Evolutionary conservation across 2,888 invertebrate species (phyloP), one percentile per base, ranked within the genome.

Genomic region (Pseudococcus longispinus): DNA sequence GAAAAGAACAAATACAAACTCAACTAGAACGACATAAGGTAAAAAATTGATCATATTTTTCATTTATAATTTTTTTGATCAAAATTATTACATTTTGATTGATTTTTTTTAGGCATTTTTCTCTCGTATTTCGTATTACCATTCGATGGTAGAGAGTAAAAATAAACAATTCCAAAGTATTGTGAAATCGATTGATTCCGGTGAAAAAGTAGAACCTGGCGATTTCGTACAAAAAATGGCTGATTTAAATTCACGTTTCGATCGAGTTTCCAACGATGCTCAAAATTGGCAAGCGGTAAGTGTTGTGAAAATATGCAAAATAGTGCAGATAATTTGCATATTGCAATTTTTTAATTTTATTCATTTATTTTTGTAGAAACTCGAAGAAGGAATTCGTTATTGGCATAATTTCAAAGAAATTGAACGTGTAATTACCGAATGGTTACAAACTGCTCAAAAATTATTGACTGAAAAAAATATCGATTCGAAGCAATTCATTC

Each of bases 61-160:
- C 44, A 46, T 46, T 46, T 46, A 11, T 15, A 46, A 51, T 13
- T 84, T 26, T 23, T 65, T 60, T 2, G 9, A n/a, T n/a, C 18
- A 20, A 42, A 46, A 87, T 87, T 44, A n/a, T 15, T 37, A 46
- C 29, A 13, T n/a, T 77, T 87, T 23, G 42, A 32, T 23, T 37
- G 20, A 44, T 1, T 29, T 84, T 84, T 42, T 85, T 18, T 37
- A 87, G 87, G 85, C 80, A 29, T 87, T 87, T 23, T 85, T 87
- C 65, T 87, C 96, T 0, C 93, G 97, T 87, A 96, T 95, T 0
- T 93, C 96, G 0, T 97, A 97, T 91, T 97, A 97, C 91, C 96
- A 96, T 89, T 96, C 97, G 0, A 97, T 97, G 95, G 91, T 98
- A 88, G 98, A 98, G 90, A 97, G 96, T 90, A 97, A 97, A 91